Evolutionary conservation across 1,140 invertebrate genomes (phyloP).

Genomic region (Eubasilissa regina): DNA sequence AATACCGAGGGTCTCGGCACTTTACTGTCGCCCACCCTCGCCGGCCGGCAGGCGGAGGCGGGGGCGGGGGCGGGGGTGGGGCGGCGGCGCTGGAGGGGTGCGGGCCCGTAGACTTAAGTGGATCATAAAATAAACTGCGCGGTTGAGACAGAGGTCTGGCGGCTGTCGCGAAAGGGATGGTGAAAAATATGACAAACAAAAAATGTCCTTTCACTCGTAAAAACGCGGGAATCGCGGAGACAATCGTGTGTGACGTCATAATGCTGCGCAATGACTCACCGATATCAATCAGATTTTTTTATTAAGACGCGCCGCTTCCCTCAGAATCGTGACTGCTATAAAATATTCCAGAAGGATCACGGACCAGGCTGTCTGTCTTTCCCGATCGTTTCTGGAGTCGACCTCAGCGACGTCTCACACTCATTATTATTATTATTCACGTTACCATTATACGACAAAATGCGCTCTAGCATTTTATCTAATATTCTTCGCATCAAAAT

Average conservation of each 20-base stretch:
- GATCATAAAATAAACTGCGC: conserved; percentile 60
- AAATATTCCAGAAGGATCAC: too few relatives aligned
- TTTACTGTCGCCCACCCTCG: not conserved
- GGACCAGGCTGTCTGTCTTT: too few relatives aligned
- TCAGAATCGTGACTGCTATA: too few relatives aligned
- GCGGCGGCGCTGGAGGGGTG: conserved; percentile 27
- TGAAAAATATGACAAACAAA: conserved; percentile 41
- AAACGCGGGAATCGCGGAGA: conserved; percentile 45
- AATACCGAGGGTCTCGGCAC: conserved; percentile 36
- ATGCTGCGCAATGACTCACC: conserved; percentile 42
- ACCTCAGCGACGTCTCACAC: too few relatives aligned
- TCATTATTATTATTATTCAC: too few relatives aligned
- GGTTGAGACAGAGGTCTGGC: conserved; percentile 55
- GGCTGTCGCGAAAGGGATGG: conserved; percentile 38
- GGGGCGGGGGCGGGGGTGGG: conserved; percentile 3
- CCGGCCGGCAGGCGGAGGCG: not conserved
- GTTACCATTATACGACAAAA: too few relatives aligned
- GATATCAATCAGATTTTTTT: conserved; percentile 17
- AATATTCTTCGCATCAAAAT: too few relatives aligned
- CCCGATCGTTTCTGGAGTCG: too few relatives aligned
- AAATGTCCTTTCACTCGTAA: conserved; percentile 46
- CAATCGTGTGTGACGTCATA: conserved; percentile 54
- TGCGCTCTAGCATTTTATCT: too few relatives aligned
- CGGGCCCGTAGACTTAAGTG: conserved; percentile 59
- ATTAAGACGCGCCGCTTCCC: conserved; percentile 3